phyloP scores from a whole-genome alignment of 2,113 vertebrate species.

The Galbula dea region DNA sequence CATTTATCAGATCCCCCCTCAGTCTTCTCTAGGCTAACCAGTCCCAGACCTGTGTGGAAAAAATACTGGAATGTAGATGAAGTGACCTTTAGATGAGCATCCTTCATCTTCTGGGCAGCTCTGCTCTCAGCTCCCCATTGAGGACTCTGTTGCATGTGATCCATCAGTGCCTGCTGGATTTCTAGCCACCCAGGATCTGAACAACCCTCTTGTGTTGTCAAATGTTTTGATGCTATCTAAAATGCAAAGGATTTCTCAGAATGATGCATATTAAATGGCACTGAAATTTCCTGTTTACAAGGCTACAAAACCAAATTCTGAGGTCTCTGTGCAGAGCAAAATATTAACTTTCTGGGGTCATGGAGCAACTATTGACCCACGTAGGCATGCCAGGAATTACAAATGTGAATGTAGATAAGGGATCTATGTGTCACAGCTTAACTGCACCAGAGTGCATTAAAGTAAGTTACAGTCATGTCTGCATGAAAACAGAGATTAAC shows the following conservation, averaged over 20 bases:
- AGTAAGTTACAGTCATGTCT: not conserved
- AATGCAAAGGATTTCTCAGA: not conserved
- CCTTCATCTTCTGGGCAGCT: not conserved
- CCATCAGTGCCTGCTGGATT: not conserved
- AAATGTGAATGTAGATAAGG: not conserved
- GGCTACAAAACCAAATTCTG: constrained; percentile 3
- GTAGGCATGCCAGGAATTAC: constrained; percentile 18
- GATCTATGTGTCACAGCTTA: not conserved
- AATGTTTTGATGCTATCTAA: not conserved
- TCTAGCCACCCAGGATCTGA: not conserved
- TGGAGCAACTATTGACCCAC: not conserved
- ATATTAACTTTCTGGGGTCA: constrained; percentile 48
- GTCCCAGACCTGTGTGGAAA: not conserved
- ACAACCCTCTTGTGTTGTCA: not conserved
- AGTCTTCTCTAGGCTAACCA: too few species aligned
- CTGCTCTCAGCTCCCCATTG: not conserved
- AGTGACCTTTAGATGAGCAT: not conserved
- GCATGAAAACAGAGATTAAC: not conserved
- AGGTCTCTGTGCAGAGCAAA: not conserved
- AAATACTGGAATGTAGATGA: not conserved
- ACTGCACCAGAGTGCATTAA: not conserved
- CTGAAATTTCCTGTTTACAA: constrained; percentile 12
- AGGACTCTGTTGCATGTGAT: not conserved
- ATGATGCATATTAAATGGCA: not conserved
- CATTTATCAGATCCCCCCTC: too few species aligned